These are phyloP conservation scores for Hozukius guyotensis DNA, from an alignment of 2,797 vertebrate species.

Conservation along the genomic window DNA sequence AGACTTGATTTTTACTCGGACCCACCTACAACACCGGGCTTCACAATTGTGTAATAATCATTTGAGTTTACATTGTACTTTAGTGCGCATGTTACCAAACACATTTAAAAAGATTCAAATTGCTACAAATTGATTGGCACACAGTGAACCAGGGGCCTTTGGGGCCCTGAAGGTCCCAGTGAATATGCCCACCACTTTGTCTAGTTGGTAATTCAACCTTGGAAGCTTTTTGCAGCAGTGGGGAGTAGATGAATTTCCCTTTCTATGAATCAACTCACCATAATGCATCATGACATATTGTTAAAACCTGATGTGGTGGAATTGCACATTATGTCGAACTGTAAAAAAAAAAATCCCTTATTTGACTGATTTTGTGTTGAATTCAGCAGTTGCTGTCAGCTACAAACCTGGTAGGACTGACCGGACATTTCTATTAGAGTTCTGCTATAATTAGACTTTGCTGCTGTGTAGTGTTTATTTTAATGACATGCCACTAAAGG, in stretches of 20 bases:
- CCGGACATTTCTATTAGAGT: neutral
- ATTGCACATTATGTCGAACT: neutral
- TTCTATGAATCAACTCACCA: neutral
- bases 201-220: neutral
- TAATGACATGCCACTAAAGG: neutral
- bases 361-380: neutral
- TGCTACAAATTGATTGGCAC: neutral
- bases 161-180: neutral
- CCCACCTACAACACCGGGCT: too few species aligned
- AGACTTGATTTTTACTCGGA: neutral
- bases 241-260: neutral
- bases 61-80: neutral
- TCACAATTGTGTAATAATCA: too few species aligned
- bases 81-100: neutral
- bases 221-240: neutral
- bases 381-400: neutral
- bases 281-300: neutral
- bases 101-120: neutral
- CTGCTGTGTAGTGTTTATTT: neutral
- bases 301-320: neutral
- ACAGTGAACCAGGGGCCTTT: neutral
- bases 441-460: neutral
- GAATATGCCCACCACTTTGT: too few species aligned
- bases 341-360: neutral
- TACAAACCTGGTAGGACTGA: neutral